Conservation (phyloP, 2,113 vertebrate genomes). For the Dinomys branickii region DNA sequence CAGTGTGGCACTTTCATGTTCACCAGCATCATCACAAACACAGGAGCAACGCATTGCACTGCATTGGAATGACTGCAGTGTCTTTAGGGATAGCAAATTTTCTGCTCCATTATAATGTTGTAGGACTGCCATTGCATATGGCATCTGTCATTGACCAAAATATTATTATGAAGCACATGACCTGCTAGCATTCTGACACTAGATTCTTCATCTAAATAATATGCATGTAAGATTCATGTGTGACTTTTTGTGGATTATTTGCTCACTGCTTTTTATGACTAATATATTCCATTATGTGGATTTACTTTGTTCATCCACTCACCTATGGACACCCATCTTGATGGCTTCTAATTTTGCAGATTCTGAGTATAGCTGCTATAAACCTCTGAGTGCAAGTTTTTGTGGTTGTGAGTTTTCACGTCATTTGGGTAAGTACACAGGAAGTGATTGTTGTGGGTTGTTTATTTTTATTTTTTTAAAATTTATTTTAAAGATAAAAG, state of each 20-base stretch:
- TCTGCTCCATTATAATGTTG: background rate
- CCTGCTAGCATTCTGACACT: background rate
- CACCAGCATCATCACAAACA: background rate
- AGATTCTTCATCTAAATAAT: background rate
- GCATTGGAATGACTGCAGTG: background rate
- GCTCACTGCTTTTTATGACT: too few relatives aligned
- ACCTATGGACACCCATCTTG: too few relatives aligned
- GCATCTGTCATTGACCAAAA: background rate
- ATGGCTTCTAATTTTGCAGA: too few relatives aligned
- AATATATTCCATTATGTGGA: too few relatives aligned
- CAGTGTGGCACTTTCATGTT: background rate
- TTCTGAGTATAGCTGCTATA: too few relatives aligned
- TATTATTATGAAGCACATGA: background rate
- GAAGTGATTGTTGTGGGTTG: background rate
- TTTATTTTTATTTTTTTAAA: too few relatives aligned
- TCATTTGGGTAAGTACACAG: background rate
- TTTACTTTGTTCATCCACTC: too few relatives aligned
- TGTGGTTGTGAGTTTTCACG: background rate
- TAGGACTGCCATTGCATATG: too few relatives aligned
- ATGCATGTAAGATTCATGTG: background rate
- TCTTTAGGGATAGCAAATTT: background rate
- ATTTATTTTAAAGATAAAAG: too few relatives aligned
- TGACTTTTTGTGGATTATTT: background rate
- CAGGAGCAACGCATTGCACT: background rate
- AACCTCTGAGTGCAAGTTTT: background rate